Percentiles rank a stretch among this genome's conserved stretches.
phyloP scores from a whole-genome alignment of 1,140 invertebrate species.

The Lamellibrachia luymesi region DNA sequence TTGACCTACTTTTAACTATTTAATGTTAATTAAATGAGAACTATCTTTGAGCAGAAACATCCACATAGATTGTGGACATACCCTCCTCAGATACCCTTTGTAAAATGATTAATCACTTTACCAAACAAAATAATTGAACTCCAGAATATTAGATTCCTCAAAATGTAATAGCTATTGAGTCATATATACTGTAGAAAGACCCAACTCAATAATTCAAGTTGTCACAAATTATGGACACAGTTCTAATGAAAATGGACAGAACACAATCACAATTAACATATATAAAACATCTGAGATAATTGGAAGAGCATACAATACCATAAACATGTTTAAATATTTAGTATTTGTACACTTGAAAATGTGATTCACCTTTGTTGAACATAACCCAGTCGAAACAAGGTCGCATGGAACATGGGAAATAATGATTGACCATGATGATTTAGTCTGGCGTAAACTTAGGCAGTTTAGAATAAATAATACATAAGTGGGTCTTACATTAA shows the following conservation, averaged over 20 bases:
- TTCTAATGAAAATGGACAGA: background rate
- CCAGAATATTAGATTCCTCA: too few relatives aligned
- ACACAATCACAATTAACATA: background rate
- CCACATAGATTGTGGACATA: too few relatives aligned
- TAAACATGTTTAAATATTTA: background rate
- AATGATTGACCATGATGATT: background rate
- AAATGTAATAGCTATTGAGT: background rate
- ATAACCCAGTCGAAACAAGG: background rate
- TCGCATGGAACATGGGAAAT: background rate
- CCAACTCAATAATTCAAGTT: background rate
- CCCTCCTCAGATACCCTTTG: too few relatives aligned
- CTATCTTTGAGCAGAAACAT: too few relatives aligned
- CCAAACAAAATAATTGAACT: too few relatives aligned
- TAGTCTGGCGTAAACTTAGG: background rate
- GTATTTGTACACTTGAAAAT: background rate
- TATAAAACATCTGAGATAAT: background rate
- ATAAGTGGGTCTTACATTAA: background rate
- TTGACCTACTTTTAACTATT: too few relatives aligned
- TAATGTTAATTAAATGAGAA: too few relatives aligned
- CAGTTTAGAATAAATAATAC: background rate
- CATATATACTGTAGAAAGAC: background rate
- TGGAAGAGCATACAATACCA: background rate
- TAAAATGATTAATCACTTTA: too few relatives aligned
- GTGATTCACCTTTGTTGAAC: background rate
- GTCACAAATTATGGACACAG: background rate